Evolutionary conservation across 2,888 invertebrate genomes (phyloP), one percentile per base, ranked within the genome.

Genomic region (Ypsolopha sequella): DNA sequence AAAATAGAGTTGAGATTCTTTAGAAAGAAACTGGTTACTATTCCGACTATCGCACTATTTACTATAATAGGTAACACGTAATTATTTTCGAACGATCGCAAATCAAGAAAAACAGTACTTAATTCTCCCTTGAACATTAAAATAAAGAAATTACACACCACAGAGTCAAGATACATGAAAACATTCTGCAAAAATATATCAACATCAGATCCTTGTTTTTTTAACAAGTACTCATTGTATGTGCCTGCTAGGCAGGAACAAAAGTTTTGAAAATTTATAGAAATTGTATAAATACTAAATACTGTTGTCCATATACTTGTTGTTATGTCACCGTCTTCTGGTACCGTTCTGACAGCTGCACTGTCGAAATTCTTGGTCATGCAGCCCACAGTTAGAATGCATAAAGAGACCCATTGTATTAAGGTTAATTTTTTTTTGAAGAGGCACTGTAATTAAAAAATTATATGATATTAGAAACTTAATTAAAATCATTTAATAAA

Each of bases 241-340:
- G 98, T 98, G 6, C 98, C 98, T 0, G 98, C 98, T 54, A 97
- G 80, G 62, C 97, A 98, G 0, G 98, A 98, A 68, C 95, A 97
- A 57, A 96, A 89, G 49, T 95, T 93, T 89, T 97, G 93, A 14
- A 93, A 89, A 55, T 91, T 84, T 54, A 92, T 91, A 36, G 91
- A 89, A 35, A 92, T 58, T 35, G 91, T 90, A 62, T 90, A 91
- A 36, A 91, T 75, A 60, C 88, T 90, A 64, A 77, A 87, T 64
- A 86, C 55, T 64, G 80, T 76, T 45, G 79, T 77, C 75, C 71
- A 76, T 7, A 69, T n/a, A 54, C 74, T 24, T 24, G 24, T 24
- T 4, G 24, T 66, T 1, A 66, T 56, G 52, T 70, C 68, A 7
- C 61, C 66, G 8, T 66, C 64, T 2, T 74, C 63, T 49, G 73